These are phyloP conservation scores for Drosophila erecta DNA, from an alignment of 1,140 invertebrate genomes.

Conservation along the genomic window DNA sequence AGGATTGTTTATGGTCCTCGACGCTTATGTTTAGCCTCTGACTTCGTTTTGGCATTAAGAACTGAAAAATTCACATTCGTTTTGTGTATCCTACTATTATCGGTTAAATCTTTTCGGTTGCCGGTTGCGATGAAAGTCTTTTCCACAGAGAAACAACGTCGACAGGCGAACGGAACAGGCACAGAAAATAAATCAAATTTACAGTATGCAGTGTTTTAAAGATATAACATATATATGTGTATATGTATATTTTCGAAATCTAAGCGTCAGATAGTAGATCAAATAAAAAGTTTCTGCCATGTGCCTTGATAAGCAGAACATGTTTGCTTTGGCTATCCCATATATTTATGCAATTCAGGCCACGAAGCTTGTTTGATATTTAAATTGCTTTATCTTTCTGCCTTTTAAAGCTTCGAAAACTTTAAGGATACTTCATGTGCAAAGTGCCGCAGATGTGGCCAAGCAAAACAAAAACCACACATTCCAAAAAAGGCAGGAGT, in stretches of 20 bases:
- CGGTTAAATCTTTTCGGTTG: constrained; percentile 34
- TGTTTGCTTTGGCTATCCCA: not conserved
- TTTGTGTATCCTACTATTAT: constrained; percentile 28
- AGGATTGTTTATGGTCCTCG: constrained; percentile 22
- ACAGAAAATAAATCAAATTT: constrained; percentile 5
- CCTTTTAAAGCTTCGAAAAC: not conserved
- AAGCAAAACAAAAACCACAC: constrained; percentile 15
- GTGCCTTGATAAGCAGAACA: not conserved
- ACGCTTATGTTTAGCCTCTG: constrained; percentile 23
- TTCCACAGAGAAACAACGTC: not conserved
- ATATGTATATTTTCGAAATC: not conserved
- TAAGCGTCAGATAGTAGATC: not conserved
- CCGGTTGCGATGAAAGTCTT: constrained; percentile 18
- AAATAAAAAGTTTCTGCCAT: not conserved
- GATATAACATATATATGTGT: not conserved
- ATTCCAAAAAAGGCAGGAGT: constrained; percentile 23
- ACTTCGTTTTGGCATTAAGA: constrained; percentile 35
- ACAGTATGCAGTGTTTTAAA: not conserved
- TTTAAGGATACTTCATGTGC: constrained; percentile 9
- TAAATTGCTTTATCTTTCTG: no score
- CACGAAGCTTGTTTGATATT: not conserved
- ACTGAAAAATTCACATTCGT: constrained; percentile 30
- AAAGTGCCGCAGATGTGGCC: constrained; percentile 17
- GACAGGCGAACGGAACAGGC: not conserved
- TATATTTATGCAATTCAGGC: not conserved